These are phyloP conservation scores for Fulmarus glacialis DNA, from an alignment of 2,113 vertebrate genomes.

Conservation along the genomic window DNA sequence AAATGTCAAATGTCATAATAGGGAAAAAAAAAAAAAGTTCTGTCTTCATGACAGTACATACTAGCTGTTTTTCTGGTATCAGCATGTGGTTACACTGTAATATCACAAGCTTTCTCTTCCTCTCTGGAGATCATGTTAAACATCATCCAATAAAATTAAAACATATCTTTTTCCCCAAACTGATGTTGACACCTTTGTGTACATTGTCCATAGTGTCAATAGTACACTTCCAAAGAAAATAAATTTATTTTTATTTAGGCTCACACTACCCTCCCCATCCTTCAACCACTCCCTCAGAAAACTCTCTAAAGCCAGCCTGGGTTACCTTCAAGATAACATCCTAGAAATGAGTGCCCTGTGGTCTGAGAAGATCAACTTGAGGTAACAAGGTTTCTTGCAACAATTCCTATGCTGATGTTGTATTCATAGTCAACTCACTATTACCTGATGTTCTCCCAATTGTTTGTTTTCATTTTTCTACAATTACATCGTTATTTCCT, in stretches of 20 bases:
- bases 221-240: not conserved
- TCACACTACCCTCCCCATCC: not conserved
- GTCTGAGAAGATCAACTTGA: not conserved
- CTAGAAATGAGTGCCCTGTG: not conserved
- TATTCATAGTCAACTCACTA: not conserved
- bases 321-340: rapidly evolving
- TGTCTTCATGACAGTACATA: not conserved
- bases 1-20: not conserved
- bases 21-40: not conserved
- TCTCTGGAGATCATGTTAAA: not conserved
- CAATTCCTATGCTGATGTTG: not conserved
- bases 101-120: not conserved
- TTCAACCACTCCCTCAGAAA: not conserved
- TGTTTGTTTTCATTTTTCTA: not conserved
- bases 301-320: not conserved
- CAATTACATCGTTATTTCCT: not conserved
- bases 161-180: rapidly evolving
- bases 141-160: not conserved
- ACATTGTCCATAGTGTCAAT: not conserved
- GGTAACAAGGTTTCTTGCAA: not conserved
- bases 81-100: not conserved
- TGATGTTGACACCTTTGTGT: not conserved
- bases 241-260: not conserved
- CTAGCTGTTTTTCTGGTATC: not conserved
- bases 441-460: not conserved